These are phyloP conservation scores for Vulpes lagopus DNA, from an alignment of 2,113 vertebrate species.

Conservation along the genomic window DNA sequence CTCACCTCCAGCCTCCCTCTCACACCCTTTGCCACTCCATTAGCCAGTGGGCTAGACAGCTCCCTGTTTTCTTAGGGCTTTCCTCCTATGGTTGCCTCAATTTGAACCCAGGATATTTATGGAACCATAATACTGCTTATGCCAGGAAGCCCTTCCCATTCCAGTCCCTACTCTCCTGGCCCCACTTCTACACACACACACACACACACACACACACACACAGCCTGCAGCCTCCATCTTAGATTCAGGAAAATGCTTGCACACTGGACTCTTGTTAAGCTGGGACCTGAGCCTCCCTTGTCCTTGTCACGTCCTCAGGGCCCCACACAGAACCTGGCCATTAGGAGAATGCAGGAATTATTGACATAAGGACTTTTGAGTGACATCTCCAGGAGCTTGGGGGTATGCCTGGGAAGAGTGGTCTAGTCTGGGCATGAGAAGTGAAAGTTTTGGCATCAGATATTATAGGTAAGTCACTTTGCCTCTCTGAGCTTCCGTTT, in stretches of 20 bases:
- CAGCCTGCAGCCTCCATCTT: background rate
- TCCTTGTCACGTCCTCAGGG: background rate
- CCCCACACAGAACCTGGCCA: background rate
- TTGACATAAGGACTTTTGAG: background rate
- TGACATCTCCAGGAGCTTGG: background rate
- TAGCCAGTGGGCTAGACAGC: background rate
- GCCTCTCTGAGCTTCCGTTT: background rate
- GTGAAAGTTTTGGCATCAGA: background rate
- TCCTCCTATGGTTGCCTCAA: background rate
- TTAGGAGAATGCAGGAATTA: background rate
- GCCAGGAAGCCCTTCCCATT: background rate
- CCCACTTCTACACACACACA: background rate
- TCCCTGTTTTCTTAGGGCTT: background rate
- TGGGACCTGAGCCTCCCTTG: background rate
- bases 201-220: background rate
- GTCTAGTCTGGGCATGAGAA: background rate
- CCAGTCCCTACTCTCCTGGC: background rate
- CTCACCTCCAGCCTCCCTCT: background rate
- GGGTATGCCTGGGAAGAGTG: background rate
- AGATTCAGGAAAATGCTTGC: background rate
- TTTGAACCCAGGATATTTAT: background rate
- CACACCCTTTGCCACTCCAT: background rate
- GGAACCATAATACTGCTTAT: background rate
- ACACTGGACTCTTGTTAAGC: background rate
- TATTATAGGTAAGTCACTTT: background rate